phyloP scores from a whole-genome alignment of 2,113 vertebrate species.

The Odontesthes bonariensis region DNA sequence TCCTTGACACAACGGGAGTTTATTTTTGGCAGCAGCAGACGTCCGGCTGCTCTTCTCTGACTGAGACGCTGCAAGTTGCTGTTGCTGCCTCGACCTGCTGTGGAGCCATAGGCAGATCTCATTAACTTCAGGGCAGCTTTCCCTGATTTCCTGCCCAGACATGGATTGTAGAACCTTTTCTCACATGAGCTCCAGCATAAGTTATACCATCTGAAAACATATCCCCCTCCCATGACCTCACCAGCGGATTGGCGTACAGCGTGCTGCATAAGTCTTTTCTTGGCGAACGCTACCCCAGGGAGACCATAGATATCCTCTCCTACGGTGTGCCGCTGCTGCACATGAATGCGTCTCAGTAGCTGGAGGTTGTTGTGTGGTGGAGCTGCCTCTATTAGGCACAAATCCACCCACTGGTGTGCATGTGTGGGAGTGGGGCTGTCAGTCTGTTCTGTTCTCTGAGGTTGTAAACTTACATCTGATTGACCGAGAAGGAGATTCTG shows the following conservation, averaged over 20 bases:
- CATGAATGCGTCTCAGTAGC: constrained; percentile 64
- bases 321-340: constrained; percentile 40
- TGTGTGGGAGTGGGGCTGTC: constrained; percentile 70
- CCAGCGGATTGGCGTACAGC: constrained; percentile 52
- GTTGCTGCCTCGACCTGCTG: neutral
- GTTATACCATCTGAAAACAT: constrained; percentile 77
- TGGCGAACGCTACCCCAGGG: constrained; percentile 69
- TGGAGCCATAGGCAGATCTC: constrained; percentile 50
- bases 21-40: constrained; percentile 49
- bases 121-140: constrained; percentile 54
- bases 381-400: constrained; percentile 71
- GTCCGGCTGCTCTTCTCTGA: constrained; percentile 19
- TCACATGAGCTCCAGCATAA: constrained; percentile 71
- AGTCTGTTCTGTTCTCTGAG: constrained; percentile 65
- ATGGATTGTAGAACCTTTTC: constrained; percentile 59
- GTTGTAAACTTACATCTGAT: constrained; percentile 66
- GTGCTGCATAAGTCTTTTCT: constrained; percentile 73
- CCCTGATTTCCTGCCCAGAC: constrained; percentile 57
- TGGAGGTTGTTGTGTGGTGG: constrained; percentile 65
- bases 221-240: constrained; percentile 66
- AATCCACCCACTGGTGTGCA: constrained; percentile 68
- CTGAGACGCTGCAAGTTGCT: constrained; percentile 30
- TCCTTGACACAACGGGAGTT: constrained; percentile 51
- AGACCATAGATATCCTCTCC: constrained; percentile 70
- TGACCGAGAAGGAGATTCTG: constrained; percentile 59